Base-by-base conservation (phyloP, 92 coral and sea anemone species). In the Parazoanthus swiftii region DNA sequence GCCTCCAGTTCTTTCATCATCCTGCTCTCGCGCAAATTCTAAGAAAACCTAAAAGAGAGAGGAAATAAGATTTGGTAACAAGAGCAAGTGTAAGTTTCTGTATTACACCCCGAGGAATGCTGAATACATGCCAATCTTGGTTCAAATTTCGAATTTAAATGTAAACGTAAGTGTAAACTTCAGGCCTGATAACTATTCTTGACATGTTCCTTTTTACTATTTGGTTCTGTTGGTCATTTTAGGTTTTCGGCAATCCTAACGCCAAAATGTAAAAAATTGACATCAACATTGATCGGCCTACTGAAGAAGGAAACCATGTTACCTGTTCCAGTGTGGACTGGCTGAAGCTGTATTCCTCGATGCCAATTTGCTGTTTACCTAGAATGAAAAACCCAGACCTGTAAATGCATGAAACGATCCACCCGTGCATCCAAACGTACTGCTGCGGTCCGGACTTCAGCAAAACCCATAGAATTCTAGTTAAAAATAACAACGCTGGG, bases 291-390 rank as follows among this genome's bases (percentile, higher is more conserved):
- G 59, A 54, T 54, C 18, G 18, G 16, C 16, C 59, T 42, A 26
- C 9, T 14, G 4, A 51, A 51, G 65, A 23, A 44, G 21, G 66
- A 9, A 67, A 46, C 59, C 59, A 54, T 0, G 51, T 54, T 54
- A 54, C 59, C 94, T 95, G 98, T 90, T 95, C 98, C 33, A 95
- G 90, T 0, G 98, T 94, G 0, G 98, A 94, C 80, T 95, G 98
- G 75, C 98, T 95, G 82, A 95, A 95, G 81, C 98, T 95, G 93
- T 95, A 95, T 88, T 95, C 98, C 63, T 95, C 98, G 37, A 95
- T 92, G n/a, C 94, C 96, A 70, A 95, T 88, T n/a, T 89, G 77
- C 66, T 92, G 90, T 81, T 95, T 95, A 35, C 98, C 98, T 95
- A 54, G 5, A 88, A 59, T 46, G 76, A 46, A 46, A 71, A n/a